Evolutionary conservation across 2,797 vertebrate species (phyloP).

Genomic region (Ctenopoma multispine): DNA sequence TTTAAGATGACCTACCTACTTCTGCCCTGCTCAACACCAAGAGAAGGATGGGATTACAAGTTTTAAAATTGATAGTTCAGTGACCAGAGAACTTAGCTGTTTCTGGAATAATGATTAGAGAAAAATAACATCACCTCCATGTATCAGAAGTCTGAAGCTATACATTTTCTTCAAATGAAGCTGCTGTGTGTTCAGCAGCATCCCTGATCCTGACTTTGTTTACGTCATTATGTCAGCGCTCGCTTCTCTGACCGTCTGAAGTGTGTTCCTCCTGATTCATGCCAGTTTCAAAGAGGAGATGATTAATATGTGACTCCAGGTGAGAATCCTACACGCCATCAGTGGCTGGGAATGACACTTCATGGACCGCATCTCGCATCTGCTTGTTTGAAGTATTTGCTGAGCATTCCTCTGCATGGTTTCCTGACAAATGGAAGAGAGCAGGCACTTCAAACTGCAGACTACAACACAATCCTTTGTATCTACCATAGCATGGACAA

Average conservation of each 20-base stretch:
- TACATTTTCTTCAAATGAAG: slow-evolving; percentile 44
- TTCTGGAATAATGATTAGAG: slow-evolving; percentile 35
- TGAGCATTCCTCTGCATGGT: slow-evolving; percentile 61
- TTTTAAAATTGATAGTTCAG: slow-evolving; percentile 35
- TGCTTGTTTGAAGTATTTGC: slow-evolving; percentile 78
- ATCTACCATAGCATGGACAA: slow-evolving; percentile 58
- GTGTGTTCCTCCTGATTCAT: slow-evolving; percentile 60
- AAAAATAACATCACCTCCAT: slow-evolving; percentile 39
- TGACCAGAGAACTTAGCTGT: slow-evolving; percentile 23
- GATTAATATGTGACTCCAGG: slow-evolving; percentile 69
- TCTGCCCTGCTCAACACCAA: slow-evolving; percentile 31
- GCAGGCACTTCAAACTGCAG: slow-evolving; percentile 74
- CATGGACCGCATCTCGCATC: slow-evolving; percentile 62
- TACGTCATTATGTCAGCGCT: slow-evolving; percentile 42
- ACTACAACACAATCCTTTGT: slow-evolving; percentile 61
- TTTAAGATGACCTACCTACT: slow-evolving; percentile 51
- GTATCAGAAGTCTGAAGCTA: slow-evolving; percentile 38
- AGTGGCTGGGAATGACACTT: slow-evolving; percentile 62
- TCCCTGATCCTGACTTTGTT: slow-evolving; percentile 44
- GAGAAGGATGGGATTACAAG: slow-evolving; percentile 18
- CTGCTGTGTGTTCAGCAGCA: slow-evolving; percentile 36
- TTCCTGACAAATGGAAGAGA: slow-evolving; percentile 71
- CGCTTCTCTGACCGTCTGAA: slow-evolving; percentile 42
- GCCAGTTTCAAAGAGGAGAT: slow-evolving; percentile 60
- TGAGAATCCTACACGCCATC: slow-evolving; percentile 54